phyloP scores from a whole-genome alignment of 2,113 vertebrate species.

The Eulemur rufifrons region DNA sequence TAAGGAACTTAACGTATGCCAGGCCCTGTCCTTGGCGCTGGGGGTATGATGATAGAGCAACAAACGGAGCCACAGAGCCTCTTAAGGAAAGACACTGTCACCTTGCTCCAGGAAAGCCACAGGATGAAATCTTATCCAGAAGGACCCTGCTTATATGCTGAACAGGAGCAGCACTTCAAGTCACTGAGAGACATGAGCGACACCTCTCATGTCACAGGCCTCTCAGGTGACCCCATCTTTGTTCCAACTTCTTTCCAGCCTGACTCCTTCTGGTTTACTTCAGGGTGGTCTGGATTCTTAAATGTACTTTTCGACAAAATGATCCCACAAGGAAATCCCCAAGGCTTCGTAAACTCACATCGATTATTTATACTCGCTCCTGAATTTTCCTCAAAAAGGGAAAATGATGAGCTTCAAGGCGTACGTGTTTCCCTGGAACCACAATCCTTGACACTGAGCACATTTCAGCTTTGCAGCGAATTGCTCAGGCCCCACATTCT shows the following conservation, averaged over 20 bases:
- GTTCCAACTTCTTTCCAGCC: neutral
- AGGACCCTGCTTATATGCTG: neutral
- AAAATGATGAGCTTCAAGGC: neutral
- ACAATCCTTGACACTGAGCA: neutral
- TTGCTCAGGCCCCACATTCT: neutral
- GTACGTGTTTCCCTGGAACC: neutral
- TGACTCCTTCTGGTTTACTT: neutral
- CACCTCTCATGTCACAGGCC: accelerated
- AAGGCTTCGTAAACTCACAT: neutral
- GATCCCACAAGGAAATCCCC: neutral
- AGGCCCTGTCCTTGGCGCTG: neutral
- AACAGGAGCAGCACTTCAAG: neutral
- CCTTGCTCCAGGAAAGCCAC: neutral
- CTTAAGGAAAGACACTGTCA: neutral
- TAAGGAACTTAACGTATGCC: neutral
- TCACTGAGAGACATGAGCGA: neutral
- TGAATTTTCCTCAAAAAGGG: neutral
- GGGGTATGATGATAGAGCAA: neutral
- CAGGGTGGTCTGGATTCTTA: neutral
- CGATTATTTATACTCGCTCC: neutral
- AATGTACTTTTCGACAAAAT: neutral
- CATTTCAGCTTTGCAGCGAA: neutral
- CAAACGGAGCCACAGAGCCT: neutral
- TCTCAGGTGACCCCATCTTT: no score
- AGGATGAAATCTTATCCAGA: neutral